Evolutionary conservation across 2,888 invertebrate genomes (phyloP), one percentile per base, ranked within the genome.

Genomic region (Amphimallon solstitiale): DNA sequence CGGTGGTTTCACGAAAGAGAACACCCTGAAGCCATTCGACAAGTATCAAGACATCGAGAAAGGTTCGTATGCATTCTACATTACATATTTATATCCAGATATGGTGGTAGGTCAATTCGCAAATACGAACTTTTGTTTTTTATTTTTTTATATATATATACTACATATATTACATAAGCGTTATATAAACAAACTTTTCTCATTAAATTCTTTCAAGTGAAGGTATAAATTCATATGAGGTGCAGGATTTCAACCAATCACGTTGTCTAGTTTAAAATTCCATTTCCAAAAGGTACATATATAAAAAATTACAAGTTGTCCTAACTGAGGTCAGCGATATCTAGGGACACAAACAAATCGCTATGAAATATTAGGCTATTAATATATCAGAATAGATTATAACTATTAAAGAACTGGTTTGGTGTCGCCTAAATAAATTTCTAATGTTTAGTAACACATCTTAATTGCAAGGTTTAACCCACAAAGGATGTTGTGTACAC

Each of bases 1-100:
- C 80, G 95, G 94, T 60, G 95, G 95, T 17, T 92, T 95, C 80
- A 94, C 94, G 68, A 93, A 94, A 82, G 95, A 95, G 79, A 95
- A 94, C 82, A 90, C 93, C 14, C 86, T 97, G 74, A 93, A 94
- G 74, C 95, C 95, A 0, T 96, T 95, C 80, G 96, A 97, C 84
- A 95, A 95, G 80, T 96, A 96, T 81, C 96, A 96, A 84, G 96
- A 97, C 80, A 92, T 96, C 78, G 96, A 96, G 79, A 95, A 96
- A 89, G 95, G 95, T 94, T 79, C 79, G 78, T 67, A 34, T 56
- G 10, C 12, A n/a, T n/a, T 45, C 15, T 15, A 14, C 17, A 15
- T 3, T 5, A 10, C 4, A 46, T 9, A 37, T 17, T 19, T 17
- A 17, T 9, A 19, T n/a, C 2, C 9, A 29, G 9, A 29, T 3